Base-by-base conservation (phyloP, 2,888 invertebrate species). In the Yponomeuta evonymella region DNA sequence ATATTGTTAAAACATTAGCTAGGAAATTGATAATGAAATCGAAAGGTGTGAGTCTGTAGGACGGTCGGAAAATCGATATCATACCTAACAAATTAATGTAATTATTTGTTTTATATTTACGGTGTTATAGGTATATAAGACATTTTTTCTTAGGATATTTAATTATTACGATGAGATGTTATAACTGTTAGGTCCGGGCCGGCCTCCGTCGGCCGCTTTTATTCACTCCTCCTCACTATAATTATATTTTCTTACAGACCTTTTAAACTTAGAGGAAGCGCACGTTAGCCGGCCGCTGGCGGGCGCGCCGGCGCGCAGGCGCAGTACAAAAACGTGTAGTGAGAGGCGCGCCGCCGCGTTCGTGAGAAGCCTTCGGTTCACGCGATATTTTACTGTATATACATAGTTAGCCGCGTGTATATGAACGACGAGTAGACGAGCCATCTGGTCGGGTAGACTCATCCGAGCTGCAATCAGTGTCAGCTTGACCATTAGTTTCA, bases 21-120 rank as follows among this genome's bases (percentile, higher is more conserved):
- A 92, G 92, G 91, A 92, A 92, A 92, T 90, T 92, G 91, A 91
- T 90, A 90, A 91, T 90, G 84, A 91, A 90, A 92, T 87, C 90
- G 86, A 90, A 85, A 87, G 90, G 91, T 90, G 90, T 91, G 90
- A 86, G 89, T 90, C 89, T 88, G 80, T 89, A 89, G 86, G 89
- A 90, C 90, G 87, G 87, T 90, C 86, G 89, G 88, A 86, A 86
- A 86, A 89, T 88, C 89, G 89, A 90, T 90, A 90, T 91, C 92
- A 92, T 91, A 91, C 92, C 92, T 90, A 89, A 91, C 90, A 90
- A 91, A 89, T 87, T 90, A 90, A 91, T 90, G 87, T 92, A 90
- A 91, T 89, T 87, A 89, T 91, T 92, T 89, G 90, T 91, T 92
- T 91, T 92, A 90, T 90, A 92, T 90, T 91, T 91, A 92, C 90